These are phyloP conservation scores for Xylocopa sonorina DNA, from an alignment of 1,140 invertebrate genomes.

Conservation along the genomic window DNA sequence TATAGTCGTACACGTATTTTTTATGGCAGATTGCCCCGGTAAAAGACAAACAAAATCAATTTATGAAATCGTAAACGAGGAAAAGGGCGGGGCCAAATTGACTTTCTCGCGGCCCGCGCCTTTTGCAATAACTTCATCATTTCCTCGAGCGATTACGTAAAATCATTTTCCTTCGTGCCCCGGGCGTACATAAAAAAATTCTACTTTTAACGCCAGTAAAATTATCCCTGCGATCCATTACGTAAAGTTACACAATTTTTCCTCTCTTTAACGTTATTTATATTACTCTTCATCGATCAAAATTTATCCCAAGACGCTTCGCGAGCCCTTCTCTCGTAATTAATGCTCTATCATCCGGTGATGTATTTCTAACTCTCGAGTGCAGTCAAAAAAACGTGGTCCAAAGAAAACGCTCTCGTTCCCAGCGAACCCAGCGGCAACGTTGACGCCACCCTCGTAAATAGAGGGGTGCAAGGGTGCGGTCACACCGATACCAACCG, in stretches of 20 bases:
- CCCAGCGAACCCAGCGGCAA: neutral
- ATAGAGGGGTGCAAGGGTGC: neutral
- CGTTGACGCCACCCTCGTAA: neutral
- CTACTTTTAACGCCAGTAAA: neutral
- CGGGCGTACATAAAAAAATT: neutral
- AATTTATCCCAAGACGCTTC: neutral
- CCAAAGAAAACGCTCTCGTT: neutral
- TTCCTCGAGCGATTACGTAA: neutral
- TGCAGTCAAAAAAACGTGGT: neutral
- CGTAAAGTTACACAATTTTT: neutral
- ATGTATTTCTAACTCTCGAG: neutral
- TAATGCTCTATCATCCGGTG: neutral
- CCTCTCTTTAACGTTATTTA: neutral
- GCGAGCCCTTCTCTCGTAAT: slow-evolving; percentile 10
- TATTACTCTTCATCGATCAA: neutral
- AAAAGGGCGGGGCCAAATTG: neutral
- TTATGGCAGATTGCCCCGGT: neutral
- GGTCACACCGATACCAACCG: no score
- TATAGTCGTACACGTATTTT: neutral
- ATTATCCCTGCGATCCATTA: neutral
- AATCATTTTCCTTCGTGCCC: neutral
- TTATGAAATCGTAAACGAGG: neutral
- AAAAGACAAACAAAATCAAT: neutral
- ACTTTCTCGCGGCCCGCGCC: neutral
- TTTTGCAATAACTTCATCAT: neutral